Percentiles rank a stretch among this genome's conserved stretches.
Conservation (phyloP, 2,888 invertebrate genomes). For the Plagodis pulveraria region DNA sequence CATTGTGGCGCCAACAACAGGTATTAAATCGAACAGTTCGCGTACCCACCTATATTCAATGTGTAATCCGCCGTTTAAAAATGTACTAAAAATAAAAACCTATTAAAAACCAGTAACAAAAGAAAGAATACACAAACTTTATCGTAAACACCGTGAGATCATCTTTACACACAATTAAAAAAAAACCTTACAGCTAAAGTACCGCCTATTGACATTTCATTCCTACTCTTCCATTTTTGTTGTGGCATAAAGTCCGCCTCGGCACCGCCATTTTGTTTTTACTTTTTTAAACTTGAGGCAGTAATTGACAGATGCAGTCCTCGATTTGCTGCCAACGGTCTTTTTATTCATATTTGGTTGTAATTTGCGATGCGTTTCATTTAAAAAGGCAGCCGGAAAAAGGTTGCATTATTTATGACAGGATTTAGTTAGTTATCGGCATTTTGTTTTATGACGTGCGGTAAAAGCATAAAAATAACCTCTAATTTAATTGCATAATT, state of each 20-base stretch:
- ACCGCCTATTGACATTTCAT: conserved; percentile 20
- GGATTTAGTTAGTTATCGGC: conserved; percentile 6
- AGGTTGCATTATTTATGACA: conserved; percentile 5
- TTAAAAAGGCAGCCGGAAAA: conserved; percentile 25
- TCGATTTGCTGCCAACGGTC: conserved; percentile 19
- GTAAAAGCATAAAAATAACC: not conserved
- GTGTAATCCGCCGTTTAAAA: too few species aligned
- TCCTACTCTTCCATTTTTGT: conserved; percentile 17
- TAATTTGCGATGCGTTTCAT: conserved; percentile 29
- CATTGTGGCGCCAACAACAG: too few species aligned
- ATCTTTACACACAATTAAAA: conserved; percentile 4
- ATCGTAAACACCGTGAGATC: not conserved
- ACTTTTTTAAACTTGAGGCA: conserved; percentile 14
- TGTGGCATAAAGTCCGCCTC: conserved; percentile 18
- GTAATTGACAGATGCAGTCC: conserved; percentile 26
- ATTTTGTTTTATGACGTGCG: conserved; percentile 2
- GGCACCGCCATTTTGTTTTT: conserved; percentile 25
- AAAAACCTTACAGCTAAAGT: conserved; percentile 15
- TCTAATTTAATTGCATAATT: too few species aligned
- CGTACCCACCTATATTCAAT: too few species aligned
- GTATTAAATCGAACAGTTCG: too few species aligned
- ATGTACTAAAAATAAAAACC: not conserved
- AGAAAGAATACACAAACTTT: not conserved
- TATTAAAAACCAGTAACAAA: not conserved
- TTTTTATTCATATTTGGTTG: conserved; percentile 27